Conservation (phyloP, 1,140 invertebrate genomes). For the Hypsibius dujardini region DNA sequence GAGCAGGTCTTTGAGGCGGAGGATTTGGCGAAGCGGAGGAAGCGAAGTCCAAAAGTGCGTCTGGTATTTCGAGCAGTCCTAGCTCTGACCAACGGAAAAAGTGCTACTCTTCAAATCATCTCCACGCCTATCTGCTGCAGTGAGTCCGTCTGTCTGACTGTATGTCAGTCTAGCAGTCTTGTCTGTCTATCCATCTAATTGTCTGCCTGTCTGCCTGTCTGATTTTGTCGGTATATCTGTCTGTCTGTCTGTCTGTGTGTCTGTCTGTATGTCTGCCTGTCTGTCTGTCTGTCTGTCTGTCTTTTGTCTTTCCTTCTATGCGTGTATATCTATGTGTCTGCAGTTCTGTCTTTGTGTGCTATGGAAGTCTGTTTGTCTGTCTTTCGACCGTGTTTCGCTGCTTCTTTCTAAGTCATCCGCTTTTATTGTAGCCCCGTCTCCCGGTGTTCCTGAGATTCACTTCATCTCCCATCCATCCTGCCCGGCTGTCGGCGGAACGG, state of each 20-base stretch:
- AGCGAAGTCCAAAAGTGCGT: conserved; percentile 25
- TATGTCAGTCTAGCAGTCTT: too few species aligned
- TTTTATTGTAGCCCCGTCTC: conserved; percentile 32
- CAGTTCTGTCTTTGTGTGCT: too few species aligned
- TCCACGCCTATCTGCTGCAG: conserved; percentile 36
- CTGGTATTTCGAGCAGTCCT: conserved; percentile 33
- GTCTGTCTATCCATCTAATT: too few species aligned
- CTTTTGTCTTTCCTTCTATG: too few species aligned
- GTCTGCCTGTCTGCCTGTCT: too few species aligned
- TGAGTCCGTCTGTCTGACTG: conserved; percentile 25
- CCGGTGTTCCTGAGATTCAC: conserved; percentile 36
- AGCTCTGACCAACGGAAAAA: conserved; percentile 22
- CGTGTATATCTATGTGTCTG: too few species aligned
- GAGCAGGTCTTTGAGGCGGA: background rate
- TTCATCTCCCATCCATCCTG: conserved; percentile 32
- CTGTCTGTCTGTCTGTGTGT: background rate
- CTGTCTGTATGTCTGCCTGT: conserved; percentile 19
- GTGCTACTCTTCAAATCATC: conserved; percentile 29
- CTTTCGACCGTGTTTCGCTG: too few species aligned
- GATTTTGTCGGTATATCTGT: too few species aligned
- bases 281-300: conserved; percentile 18
- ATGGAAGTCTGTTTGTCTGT: too few species aligned
- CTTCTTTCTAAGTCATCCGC: too few species aligned
- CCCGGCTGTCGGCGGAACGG: conserved; percentile 29
- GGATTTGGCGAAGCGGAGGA: background rate